Percentiles rank a stretch among this genome's conserved stretches.
Conservation (phyloP, 2,888 invertebrate genomes). For the Metallyticus violacea region DNA sequence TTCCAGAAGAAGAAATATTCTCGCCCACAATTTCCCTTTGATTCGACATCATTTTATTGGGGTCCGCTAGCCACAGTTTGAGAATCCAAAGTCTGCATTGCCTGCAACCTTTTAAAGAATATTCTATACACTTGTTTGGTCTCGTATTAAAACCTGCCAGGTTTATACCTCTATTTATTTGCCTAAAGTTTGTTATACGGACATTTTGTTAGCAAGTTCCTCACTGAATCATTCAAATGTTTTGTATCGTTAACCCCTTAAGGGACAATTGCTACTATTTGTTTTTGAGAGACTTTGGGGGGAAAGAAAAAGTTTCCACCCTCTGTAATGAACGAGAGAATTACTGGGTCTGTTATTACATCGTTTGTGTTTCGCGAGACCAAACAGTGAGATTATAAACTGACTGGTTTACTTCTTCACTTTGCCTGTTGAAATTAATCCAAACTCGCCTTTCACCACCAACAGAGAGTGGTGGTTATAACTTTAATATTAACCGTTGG, state of each 20-base stretch:
- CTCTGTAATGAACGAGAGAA: neutral
- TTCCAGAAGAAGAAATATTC: too few species aligned
- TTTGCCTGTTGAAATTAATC: neutral
- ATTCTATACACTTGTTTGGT: too few species aligned
- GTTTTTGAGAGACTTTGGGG: neutral
- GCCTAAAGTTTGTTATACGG: too few species aligned
- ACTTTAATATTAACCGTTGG: neutral
- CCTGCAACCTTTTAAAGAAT: too few species aligned
- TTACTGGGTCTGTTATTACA: neutral
- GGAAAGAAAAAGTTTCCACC: neutral
- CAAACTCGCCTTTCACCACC: neutral
- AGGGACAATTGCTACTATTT: neutral
- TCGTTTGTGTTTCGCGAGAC: neutral
- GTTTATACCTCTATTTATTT: too few species aligned
- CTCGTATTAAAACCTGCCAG: too few species aligned
- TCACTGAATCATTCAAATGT: neutral
- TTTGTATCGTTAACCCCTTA: neutral
- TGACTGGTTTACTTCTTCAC: neutral
- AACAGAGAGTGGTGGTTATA: neutral
- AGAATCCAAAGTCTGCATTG: too few species aligned
- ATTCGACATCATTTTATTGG: too few species aligned
- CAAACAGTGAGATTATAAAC: neutral
- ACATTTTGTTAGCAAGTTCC: too few species aligned
- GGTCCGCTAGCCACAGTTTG: too few species aligned
- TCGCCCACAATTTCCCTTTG: too few species aligned